Conservation (phyloP, 2,113 vertebrate species). For the Benthochromis sp. region DNA sequence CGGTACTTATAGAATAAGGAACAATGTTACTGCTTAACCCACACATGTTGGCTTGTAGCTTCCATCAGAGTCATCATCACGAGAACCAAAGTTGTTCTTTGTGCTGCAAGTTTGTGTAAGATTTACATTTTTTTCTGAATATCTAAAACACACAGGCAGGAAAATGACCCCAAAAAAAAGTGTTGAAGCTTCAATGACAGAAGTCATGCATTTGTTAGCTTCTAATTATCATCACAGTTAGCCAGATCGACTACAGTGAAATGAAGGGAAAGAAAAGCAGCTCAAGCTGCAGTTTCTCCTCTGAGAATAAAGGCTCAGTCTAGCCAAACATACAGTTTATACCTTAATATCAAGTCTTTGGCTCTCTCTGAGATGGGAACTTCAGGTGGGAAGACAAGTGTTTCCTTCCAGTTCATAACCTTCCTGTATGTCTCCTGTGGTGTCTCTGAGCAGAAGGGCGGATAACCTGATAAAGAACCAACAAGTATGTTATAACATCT, state of each 20-base stretch:
- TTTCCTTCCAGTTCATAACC: slow-evolving; percentile 99
- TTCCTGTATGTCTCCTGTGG: slow-evolving; percentile 98
- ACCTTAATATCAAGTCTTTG: slow-evolving; percentile 88
- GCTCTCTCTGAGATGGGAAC: slow-evolving; percentile 96
- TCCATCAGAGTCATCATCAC: not conserved
- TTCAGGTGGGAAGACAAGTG: slow-evolving; percentile 91
- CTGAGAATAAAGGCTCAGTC: not conserved
- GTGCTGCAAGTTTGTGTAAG: not conserved
- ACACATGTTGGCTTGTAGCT: not conserved
- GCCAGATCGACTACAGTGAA: not conserved
- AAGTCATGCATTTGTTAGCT: not conserved
- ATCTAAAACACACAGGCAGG: not conserved
- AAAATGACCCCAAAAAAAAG: fast-evolving
- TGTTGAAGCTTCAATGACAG: not conserved
- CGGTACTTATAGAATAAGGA: not conserved
- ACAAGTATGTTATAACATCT: not conserved
- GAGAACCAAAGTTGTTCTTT: not conserved
- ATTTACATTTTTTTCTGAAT: not conserved
- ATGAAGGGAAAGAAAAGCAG: not conserved
- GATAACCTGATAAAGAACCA: slow-evolving; percentile 78
- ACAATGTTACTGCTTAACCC: not conserved
- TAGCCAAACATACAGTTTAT: not conserved
- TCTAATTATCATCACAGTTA: not conserved
- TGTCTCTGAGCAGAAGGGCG: slow-evolving; percentile 97
- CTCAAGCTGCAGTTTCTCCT: not conserved